Percentiles rank a stretch among this genome's conserved stretches.
These are phyloP conservation scores for Anneissia japonica DNA, from an alignment of 35 echinoderm and acorn worm species.

Conservation along the genomic window DNA sequence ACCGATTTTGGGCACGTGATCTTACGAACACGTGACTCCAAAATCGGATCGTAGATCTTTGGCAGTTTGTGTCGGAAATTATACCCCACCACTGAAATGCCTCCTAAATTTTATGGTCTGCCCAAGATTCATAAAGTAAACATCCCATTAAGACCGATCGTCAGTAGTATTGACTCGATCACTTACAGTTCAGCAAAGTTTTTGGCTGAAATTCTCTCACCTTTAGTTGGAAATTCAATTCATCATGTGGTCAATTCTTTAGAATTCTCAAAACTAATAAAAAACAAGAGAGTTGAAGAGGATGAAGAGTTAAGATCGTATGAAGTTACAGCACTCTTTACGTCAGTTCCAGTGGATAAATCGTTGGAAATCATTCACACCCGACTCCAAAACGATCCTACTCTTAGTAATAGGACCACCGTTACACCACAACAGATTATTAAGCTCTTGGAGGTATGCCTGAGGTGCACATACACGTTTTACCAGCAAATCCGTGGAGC, in stretches of 20 bases:
- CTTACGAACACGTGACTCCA: no score
- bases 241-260: neutral
- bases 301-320: neutral
- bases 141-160: neutral
- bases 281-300: neutral
- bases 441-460: no score
- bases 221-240: neutral
- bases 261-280: conserved; percentile 1
- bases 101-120: no score
- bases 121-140: neutral
- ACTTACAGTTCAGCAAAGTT: neutral
- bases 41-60: no score
- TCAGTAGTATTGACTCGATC: neutral
- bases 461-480: no score
- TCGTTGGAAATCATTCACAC: neutral
- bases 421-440: no score
- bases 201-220: neutral
- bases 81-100: no score
- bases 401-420: neutral
- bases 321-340: neutral
- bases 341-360: neutral
- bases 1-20: no score
- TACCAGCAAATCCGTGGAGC: no score
- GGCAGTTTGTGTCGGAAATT: no score
- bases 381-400: neutral